A percentile compares a stretch with the other conserved stretches of the same genome.
Evolutionary conservation across 2,797 vertebrate species (phyloP).

Genomic region (Bradypodion pumilum): DNA sequence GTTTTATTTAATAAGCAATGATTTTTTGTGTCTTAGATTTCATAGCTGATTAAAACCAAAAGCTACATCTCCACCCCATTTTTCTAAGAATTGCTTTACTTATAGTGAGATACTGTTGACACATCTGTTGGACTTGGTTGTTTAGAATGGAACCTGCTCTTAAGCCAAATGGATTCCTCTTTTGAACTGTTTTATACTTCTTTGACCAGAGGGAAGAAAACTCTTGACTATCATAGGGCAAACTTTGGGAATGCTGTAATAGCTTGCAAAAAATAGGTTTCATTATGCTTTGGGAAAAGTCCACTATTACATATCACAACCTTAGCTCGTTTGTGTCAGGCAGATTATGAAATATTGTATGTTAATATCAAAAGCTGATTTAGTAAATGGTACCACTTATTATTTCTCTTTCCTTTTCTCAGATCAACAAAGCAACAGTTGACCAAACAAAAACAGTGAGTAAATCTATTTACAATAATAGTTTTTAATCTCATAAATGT

Average conservation of each 20-base stretch:
- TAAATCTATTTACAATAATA: conserved; percentile 35
- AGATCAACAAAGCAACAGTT: conserved; percentile 47
- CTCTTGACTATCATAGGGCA: neutral
- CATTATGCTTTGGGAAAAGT: neutral
- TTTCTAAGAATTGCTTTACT: neutral
- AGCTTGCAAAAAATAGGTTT: neutral
- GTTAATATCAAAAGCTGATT: neutral
- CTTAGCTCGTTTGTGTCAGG: neutral
- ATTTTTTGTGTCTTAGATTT: neutral
- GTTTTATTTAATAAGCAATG: neutral
- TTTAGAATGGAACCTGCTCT: neutral
- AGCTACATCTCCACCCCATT: neutral
- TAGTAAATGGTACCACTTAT: conserved; percentile 15
- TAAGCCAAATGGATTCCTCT: conserved; percentile 4
- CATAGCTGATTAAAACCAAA: neutral
- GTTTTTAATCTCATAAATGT: conserved; percentile 12
- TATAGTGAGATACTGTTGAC: neutral
- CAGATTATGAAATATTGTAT: conserved; percentile 15
- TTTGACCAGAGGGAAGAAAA: neutral
- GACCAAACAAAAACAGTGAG: conserved; percentile 46
- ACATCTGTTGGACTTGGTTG: neutral
- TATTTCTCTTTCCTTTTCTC: conserved; percentile 34
- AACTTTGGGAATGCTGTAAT: neutral
- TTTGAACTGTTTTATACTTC: neutral
- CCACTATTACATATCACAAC: neutral